phyloP scores from a whole-genome alignment of 2,888 invertebrate genomes.

The Tinea semifulvella region DNA sequence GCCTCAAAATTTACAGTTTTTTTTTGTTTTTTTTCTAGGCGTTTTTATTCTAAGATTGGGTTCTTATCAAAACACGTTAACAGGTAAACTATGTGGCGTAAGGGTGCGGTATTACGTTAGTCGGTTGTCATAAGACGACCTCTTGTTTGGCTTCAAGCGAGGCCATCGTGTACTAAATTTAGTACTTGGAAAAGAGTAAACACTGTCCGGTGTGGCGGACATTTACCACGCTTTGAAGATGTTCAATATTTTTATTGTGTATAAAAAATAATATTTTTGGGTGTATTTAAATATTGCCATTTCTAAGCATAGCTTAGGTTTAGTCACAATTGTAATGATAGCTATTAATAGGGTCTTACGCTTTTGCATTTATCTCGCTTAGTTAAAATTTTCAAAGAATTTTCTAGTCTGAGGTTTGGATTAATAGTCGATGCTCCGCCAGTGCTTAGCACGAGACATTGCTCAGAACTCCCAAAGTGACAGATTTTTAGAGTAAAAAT shows the following conservation, averaged over 20 bases:
- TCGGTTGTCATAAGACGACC: neutral
- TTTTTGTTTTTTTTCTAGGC: no score
- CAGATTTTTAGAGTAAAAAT: no score
- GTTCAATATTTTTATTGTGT: conserved; percentile 12
- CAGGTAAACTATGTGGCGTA: neutral
- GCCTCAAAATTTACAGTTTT: no score
- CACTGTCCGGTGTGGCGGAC: neutral
- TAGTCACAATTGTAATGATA: neutral
- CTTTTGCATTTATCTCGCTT: neutral
- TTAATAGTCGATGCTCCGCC: no score
- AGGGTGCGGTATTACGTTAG: conserved; percentile 9
- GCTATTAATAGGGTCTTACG: no score
- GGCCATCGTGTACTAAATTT: conserved; percentile 9
- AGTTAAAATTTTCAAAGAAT: neutral
- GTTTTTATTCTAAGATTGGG: no score
- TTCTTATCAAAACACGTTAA: no score
- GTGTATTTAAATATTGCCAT: conserved; percentile 7
- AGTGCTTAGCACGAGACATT: no score
- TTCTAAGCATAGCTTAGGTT: conserved; percentile 9
- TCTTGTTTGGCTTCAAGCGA: conserved; percentile 9
- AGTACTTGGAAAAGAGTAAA: conserved; percentile 7
- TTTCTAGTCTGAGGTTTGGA: no score
- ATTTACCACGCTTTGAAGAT: conserved; percentile 12
- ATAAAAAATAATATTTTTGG: conserved; percentile 6
- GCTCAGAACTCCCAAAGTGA: no score